These are phyloP conservation scores for Galbula dea DNA, from an alignment of 2,113 vertebrate genomes.

Conservation along the genomic window DNA sequence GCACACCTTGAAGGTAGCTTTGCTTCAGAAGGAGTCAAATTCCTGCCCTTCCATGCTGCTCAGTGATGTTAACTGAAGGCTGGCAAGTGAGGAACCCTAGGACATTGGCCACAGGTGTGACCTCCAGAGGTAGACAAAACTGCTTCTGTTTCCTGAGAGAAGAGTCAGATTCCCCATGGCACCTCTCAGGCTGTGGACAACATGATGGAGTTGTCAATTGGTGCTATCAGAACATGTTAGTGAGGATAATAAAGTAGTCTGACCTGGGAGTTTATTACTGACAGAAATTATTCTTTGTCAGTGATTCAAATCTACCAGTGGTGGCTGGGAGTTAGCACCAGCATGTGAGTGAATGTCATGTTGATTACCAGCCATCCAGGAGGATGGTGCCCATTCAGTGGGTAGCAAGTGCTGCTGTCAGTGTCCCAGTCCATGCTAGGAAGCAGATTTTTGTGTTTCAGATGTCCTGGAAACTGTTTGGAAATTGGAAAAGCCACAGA, in stretches of 20 bases:
- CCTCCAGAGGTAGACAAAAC: background rate
- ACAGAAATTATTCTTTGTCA: background rate
- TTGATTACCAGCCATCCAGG: background rate
- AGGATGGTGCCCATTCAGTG: background rate
- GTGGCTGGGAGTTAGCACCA: background rate
- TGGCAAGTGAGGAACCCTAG: background rate
- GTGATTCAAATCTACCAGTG: background rate
- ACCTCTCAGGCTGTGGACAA: background rate
- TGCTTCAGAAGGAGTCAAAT: fast-evolving
- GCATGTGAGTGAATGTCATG: background rate
- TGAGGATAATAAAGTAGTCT: background rate
- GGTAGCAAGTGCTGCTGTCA: background rate
- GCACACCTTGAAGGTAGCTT: fast-evolving
- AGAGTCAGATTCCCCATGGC: fast-evolving
- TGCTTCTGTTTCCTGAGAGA: background rate
- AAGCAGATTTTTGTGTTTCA: background rate
- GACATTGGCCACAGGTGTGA: background rate
- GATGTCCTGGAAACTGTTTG: background rate
- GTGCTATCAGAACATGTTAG: background rate
- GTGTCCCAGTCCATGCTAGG: background rate
- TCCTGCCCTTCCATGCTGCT: background rate
- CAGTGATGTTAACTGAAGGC: background rate
- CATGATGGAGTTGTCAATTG: background rate
- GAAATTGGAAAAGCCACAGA: background rate
- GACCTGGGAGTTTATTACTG: background rate